A percentile compares a stretch with the other conserved stretches of the same genome.
These are phyloP conservation scores for Xyrichtys novacula DNA, from an alignment of 2,797 vertebrate species.

Conservation along the genomic window DNA sequence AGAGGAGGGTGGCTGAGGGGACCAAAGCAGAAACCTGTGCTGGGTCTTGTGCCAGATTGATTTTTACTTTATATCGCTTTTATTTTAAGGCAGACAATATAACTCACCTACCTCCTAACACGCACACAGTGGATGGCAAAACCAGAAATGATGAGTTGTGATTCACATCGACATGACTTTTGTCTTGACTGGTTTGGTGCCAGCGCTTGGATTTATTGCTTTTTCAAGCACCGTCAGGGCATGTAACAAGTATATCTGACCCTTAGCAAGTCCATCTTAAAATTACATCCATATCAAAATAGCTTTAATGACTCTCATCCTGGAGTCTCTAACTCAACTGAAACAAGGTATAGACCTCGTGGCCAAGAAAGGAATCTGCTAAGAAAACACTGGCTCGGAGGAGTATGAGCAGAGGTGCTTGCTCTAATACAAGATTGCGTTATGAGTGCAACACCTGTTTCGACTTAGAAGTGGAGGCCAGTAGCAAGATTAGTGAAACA, in stretches of 20 bases:
- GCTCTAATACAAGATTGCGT: constrained; percentile 70
- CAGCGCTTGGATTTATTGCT: constrained; percentile 38
- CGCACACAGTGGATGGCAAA: constrained; percentile 46
- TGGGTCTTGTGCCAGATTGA: constrained; percentile 69
- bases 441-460: constrained; percentile 82
- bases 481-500: constrained; percentile 85
- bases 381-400: constrained; percentile 76
- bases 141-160: constrained; percentile 57
- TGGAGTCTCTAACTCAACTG: constrained; percentile 58
- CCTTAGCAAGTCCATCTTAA: constrained; percentile 38
- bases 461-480: constrained; percentile 80
- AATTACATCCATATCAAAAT: constrained; percentile 62
- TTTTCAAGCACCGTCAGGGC: constrained; percentile 30
- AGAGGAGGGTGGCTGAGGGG: constrained; percentile 56
- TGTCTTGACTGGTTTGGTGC: constrained; percentile 40
- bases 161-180: constrained; percentile 53
- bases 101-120: constrained; percentile 59
- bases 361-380: constrained; percentile 76
- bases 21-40: constrained; percentile 50
- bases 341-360: constrained; percentile 58
- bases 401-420: constrained; percentile 61
- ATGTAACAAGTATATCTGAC: constrained; percentile 58
- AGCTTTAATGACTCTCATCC: constrained; percentile 56
- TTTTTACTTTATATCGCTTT: constrained; percentile 76
- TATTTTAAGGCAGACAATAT: constrained; percentile 70